Evolutionary conservation across 2,888 invertebrate genomes (phyloP), one percentile per base, ranked within the genome.

Genomic region (Bedellia somnulentella): DNA sequence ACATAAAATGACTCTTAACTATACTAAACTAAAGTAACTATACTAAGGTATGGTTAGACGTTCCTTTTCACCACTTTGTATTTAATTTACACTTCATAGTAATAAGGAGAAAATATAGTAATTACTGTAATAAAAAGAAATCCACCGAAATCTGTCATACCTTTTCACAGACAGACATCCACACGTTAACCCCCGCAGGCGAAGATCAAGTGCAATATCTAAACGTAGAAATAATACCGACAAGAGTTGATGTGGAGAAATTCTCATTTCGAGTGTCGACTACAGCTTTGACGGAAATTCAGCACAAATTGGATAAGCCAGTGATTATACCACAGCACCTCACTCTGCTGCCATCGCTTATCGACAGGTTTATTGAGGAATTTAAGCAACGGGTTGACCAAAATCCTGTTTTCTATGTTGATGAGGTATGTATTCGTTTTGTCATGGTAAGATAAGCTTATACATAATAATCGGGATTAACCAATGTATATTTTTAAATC

Each of bases 361-460:
- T 88, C 30, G 94, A 95, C 47, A 80, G 87, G 49, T 95, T 95
- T 57, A 79, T 93, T 14, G 86, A 84, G 30, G 89, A 87, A 0
- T 95, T 95, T 55, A 86, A 82, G 44, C 81, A 87, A 21, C 83
- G 87, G 44, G 83, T 90, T 2, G 62, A 79, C 2, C 75, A 79
- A 39, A 92, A 92, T 68, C 83, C 86, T 1, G 57, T 71, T 5
- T 85, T 83, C 47, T 61, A 71, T 42, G 63, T 71, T 32, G 54
- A 73, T 36, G 68, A 82, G 66, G 84, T 83, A 53, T 44, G 25
- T 34, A 5, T 34, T 38, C 29, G 28, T 32, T 16, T 31, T 31
- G 6, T 9, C 14, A 9, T 8, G 23, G 5, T 23, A n/a, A 9
- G 5, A n/a, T n/a, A 9, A n/a, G n/a, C 23, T 5, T 9, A 5